Percentiles rank a stretch among this genome's conserved stretches.
Evolutionary conservation across 2,113 vertebrate genomes (phyloP).

Genomic region (Panthera uncia): DNA sequence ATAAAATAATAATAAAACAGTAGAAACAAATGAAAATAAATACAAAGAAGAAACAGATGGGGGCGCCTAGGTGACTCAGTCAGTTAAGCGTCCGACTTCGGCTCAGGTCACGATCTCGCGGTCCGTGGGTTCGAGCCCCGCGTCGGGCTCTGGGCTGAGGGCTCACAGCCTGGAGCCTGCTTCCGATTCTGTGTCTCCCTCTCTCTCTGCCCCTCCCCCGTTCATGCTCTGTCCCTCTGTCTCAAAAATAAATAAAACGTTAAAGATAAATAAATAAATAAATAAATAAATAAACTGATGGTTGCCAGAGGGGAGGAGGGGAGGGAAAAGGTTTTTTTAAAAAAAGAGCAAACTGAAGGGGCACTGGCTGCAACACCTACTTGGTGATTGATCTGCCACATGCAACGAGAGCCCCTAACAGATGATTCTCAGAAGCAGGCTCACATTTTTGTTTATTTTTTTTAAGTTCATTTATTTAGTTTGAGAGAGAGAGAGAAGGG

Average conservation of each 20-base stretch:
- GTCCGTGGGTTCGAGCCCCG: too few species aligned
- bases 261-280: too few species aligned
- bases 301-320: not conserved
- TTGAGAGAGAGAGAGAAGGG: too few species aligned
- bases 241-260: too few species aligned
- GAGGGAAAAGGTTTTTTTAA: not conserved
- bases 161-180: too few species aligned
- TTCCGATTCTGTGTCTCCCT: too few species aligned
- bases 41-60: not conserved
- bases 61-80: too few species aligned
- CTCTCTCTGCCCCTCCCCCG: too few species aligned
- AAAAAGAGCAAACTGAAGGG: not conserved
- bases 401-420: not conserved
- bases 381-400: not conserved
- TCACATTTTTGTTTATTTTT: not conserved
- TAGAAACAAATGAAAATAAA: not conserved
- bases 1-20: not conserved
- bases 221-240: too few species aligned
- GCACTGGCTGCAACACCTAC: not conserved
- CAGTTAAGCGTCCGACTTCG: too few species aligned
- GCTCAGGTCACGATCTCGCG: too few species aligned
- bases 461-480: too few species aligned
- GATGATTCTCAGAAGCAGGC: not conserved
- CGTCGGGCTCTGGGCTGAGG: rapidly evolving
- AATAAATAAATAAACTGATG: not conserved